phyloP scores from a whole-genome alignment of 2,113 vertebrate genomes.

The Platichthys flesus region DNA sequence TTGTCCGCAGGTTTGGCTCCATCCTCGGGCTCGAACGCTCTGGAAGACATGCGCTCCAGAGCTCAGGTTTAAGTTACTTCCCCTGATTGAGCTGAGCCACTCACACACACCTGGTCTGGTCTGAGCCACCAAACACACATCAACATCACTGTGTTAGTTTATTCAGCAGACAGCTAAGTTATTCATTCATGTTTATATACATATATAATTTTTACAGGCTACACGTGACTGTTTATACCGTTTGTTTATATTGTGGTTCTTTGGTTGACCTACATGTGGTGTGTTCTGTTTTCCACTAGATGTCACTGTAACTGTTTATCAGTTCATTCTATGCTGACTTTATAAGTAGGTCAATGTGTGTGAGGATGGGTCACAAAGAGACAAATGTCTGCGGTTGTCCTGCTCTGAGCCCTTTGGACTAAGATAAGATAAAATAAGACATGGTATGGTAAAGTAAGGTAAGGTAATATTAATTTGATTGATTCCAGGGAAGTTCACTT shows the following conservation, averaged over 20 bases:
- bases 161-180: not conserved
- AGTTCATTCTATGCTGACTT: not conserved
- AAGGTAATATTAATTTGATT: no score
- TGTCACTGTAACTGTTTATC: conserved; percentile 23
- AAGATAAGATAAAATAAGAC: no score
- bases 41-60: not conserved
- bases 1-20: conserved; percentile 20
- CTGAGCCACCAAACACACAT: not conserved
- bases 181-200: not conserved
- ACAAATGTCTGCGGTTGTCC: no score
- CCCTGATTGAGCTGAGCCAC: conserved; percentile 3
- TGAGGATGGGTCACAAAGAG: no score
- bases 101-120: conserved; percentile 44
- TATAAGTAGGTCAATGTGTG: not conserved
- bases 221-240: no score
- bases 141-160: no score
- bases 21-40: conserved; percentile 34
- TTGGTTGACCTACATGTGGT: not conserved
- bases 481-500: no score
- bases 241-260: not conserved
- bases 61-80: conserved; percentile 21
- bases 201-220: no score
- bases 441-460: no score
- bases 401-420: no score
- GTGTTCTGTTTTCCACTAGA: conserved; percentile 33